Evolutionary conservation across 2,888 invertebrate genomes (phyloP).

Genomic region (Ypsolopha scabrella): DNA sequence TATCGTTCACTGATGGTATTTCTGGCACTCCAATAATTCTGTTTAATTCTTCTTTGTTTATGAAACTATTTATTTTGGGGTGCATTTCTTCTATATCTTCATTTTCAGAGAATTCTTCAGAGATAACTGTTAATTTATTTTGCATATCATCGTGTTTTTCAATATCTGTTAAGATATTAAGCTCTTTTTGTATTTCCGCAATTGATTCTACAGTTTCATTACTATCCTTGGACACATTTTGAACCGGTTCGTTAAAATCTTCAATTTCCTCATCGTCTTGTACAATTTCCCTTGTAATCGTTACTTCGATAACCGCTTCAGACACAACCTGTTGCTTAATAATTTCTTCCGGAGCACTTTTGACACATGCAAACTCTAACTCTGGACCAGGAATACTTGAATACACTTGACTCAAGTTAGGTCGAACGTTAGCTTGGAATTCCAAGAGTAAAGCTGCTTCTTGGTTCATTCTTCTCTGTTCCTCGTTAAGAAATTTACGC

Average conservation of each 20-base stretch:
- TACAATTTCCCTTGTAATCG: background rate
- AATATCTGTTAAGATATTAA: background rate
- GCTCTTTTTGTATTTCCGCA: conserved; percentile 9
- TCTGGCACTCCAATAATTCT: conserved; percentile 12
- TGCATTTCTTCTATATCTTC: conserved; percentile 18
- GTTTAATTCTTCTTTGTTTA: conserved; percentile 6
- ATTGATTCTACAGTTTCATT: conserved; percentile 6
- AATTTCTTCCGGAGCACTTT: conserved; percentile 20
- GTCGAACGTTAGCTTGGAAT: conserved; percentile 61
- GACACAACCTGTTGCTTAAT: background rate
- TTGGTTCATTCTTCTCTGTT: conserved; percentile 68
- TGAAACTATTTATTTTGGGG: conserved; percentile 4
- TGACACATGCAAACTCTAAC: conserved; percentile 56
- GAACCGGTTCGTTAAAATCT: background rate
- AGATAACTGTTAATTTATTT: conserved; percentile 40
- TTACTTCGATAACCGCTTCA: background rate
- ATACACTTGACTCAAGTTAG: conserved; percentile 58
- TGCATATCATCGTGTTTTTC: conserved; percentile 11
- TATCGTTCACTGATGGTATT: conserved; percentile 7
- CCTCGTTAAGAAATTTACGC: conserved; percentile 72
- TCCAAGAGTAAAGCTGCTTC: conserved; percentile 57
- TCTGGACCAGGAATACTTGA: conserved; percentile 62
- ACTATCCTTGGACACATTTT: background rate
- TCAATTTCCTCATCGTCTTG: background rate
- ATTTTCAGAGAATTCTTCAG: conserved; percentile 41